These are phyloP conservation scores for Nerophis ophidion DNA, from an alignment of 2,113 vertebrate species.

Conservation along the genomic window DNA sequence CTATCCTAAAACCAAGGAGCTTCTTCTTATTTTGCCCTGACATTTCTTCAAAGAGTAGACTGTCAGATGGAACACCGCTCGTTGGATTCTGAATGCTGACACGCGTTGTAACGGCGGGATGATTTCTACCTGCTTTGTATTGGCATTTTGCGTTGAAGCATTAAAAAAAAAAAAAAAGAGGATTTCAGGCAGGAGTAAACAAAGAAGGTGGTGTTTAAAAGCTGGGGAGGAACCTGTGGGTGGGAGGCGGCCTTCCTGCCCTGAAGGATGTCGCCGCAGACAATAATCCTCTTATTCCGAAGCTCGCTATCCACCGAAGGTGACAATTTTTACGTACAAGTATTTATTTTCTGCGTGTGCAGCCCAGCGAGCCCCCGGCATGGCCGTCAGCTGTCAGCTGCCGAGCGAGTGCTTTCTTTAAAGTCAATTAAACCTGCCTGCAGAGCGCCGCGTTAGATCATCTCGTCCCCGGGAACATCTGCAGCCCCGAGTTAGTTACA, in stretches of 20 bases:
- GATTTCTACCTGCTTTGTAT: neutral
- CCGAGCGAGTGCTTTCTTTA: conserved; percentile 25
- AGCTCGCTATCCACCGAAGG: conserved; percentile 14
- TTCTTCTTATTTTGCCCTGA: conserved; percentile 18
- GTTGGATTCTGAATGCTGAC: conserved; percentile 9
- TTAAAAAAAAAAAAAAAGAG: conserved; percentile 8
- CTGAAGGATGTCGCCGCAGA: conserved; percentile 42
- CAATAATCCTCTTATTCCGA: conserved; percentile 41
- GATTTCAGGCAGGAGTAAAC: conserved; percentile 32
- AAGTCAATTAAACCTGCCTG: conserved; percentile 35
- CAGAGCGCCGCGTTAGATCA: conserved; percentile 2
- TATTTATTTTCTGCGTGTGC: conserved; percentile 15
- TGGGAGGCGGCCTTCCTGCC: conserved; percentile 33
- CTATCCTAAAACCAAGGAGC: conserved; percentile 8
- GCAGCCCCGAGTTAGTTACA: conserved; percentile 4
- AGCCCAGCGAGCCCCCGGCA: conserved; percentile 15
- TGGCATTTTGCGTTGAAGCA: neutral
- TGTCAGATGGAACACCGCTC: neutral
- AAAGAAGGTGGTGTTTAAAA: conserved; percentile 20
- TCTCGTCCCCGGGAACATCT: neutral
- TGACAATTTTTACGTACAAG: conserved; percentile 19
- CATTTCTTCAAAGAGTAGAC: neutral
- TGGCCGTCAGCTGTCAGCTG: conserved; percentile 34
- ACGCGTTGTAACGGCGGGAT: neutral
- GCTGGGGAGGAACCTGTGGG: conserved; percentile 32